Evolutionary conservation across 2,113 vertebrate genomes (phyloP).

Genomic region (Chionis minor): DNA sequence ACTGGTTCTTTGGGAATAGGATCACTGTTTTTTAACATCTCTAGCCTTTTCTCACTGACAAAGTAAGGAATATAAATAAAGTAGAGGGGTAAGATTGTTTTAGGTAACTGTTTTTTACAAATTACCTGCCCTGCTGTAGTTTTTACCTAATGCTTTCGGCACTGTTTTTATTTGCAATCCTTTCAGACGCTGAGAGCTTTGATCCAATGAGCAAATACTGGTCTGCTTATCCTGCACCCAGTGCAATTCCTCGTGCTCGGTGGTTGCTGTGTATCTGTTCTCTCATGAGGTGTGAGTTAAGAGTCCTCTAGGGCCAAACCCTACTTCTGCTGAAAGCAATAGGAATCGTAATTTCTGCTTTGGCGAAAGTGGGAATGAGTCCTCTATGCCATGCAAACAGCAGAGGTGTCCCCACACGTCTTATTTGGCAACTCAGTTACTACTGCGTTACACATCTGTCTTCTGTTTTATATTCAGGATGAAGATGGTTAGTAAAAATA

Average conservation of each 20-base stretch:
- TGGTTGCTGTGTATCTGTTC: background rate
- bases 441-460: background rate
- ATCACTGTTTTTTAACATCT: background rate
- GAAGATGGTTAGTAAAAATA: background rate
- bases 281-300: background rate
- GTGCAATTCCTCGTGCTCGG: background rate
- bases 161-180: background rate
- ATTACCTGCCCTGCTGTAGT: background rate
- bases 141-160: background rate
- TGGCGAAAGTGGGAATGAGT: background rate
- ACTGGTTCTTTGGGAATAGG: background rate
- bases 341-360: background rate
- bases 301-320: background rate
- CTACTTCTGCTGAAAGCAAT: background rate
- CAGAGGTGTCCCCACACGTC: background rate
- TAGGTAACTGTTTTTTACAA: background rate
- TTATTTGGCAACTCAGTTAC: background rate
- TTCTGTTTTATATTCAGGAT: background rate
- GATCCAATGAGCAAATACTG: background rate
- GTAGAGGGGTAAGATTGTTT: background rate
- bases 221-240: background rate
- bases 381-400: background rate
- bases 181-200: background rate
- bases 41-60: background rate
- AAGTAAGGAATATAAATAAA: background rate